Evolutionary conservation across 2,113 vertebrate genomes (phyloP).

Genomic region (Toxotes jaculatrix): DNA sequence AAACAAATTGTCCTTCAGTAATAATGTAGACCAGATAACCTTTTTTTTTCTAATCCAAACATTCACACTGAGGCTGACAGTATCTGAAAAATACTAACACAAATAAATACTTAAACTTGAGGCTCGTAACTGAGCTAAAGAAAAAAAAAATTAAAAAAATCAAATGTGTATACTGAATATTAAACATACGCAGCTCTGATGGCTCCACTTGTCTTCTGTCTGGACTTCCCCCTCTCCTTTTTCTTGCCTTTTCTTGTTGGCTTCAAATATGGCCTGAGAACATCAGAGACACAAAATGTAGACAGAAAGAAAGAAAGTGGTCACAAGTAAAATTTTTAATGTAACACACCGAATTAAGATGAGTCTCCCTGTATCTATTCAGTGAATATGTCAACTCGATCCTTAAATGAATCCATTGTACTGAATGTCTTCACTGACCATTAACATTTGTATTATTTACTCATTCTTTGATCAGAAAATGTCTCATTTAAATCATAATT

Average conservation of each 20-base stretch:
- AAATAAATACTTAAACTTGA: neutral
- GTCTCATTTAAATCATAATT: too few relatives aligned
- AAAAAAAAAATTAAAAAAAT: neutral
- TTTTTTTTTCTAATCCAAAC: slow-evolving; percentile 53
- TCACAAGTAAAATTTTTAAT: neutral
- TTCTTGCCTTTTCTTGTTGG: slow-evolving; percentile 75
- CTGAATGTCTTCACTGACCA: neutral
- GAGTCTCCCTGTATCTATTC: neutral
- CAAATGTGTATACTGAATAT: neutral
- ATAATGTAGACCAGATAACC: slow-evolving; percentile 63
- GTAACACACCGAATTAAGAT: neutral
- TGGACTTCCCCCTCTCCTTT: slow-evolving; percentile 73
- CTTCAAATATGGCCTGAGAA: slow-evolving; percentile 71
- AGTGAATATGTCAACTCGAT: neutral
- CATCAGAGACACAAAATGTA: slow-evolving; percentile 44
- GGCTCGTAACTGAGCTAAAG: neutral
- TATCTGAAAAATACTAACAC: slow-evolving; percentile 14
- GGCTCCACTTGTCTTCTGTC: slow-evolving; percentile 70
- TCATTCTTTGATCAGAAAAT: neutral
- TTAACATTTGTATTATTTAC: neutral
- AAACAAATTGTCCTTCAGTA: slow-evolving; percentile 68
- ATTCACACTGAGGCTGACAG: slow-evolving; percentile 17
- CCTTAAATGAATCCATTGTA: neutral
- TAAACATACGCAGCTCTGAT: slow-evolving; percentile 75
- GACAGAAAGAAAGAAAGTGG: neutral